A percentile compares a stretch with the other conserved stretches of the same genome.
These are phyloP conservation scores for Gymnoscopelus microlampas DNA, from an alignment of 2,797 vertebrate species.

Conservation along the genomic window DNA sequence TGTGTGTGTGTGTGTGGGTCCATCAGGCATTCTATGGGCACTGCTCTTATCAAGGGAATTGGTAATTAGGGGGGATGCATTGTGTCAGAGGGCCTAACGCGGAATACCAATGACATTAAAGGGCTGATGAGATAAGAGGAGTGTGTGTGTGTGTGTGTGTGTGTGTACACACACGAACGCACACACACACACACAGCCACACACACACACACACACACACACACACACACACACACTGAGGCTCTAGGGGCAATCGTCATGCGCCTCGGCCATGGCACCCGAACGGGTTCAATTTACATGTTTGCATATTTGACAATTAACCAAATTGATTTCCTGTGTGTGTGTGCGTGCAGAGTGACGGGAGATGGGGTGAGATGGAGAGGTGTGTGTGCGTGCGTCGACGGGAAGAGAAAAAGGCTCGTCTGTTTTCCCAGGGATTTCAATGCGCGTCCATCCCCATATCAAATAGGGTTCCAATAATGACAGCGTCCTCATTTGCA, in stretches of 20 bases:
- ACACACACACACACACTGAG: constrained; percentile 16
- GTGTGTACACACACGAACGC: neutral
- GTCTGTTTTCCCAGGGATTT: constrained; percentile 73
- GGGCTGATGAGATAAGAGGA: constrained; percentile 75
- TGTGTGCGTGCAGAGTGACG: constrained; percentile 15
- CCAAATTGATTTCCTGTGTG: constrained; percentile 79
- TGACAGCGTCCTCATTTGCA: constrained; percentile 77
- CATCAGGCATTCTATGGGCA: constrained; percentile 64
- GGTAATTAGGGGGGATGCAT: constrained; percentile 72
- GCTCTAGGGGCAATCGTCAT: constrained; percentile 63
- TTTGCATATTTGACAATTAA: constrained; percentile 86
- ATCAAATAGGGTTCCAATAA: constrained; percentile 78
- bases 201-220: constrained; percentile 6
- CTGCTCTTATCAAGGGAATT: constrained; percentile 74
- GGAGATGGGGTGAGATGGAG: constrained; percentile 51
- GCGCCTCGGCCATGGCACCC: constrained; percentile 49
- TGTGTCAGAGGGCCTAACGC: constrained; percentile 74
- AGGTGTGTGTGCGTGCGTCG: constrained; percentile 41
- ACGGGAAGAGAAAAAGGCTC: constrained; percentile 45
- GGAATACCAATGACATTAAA: constrained; percentile 75
- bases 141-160: constrained; percentile 40
- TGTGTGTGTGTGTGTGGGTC: no score
- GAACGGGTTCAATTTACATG: constrained; percentile 72
- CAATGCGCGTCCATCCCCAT: constrained; percentile 69
- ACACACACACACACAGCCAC: constrained; percentile 15